These are phyloP conservation scores for Himantopus leucocephalus DNA, from an alignment of 2,113 vertebrate genomes.

Conservation along the genomic window DNA sequence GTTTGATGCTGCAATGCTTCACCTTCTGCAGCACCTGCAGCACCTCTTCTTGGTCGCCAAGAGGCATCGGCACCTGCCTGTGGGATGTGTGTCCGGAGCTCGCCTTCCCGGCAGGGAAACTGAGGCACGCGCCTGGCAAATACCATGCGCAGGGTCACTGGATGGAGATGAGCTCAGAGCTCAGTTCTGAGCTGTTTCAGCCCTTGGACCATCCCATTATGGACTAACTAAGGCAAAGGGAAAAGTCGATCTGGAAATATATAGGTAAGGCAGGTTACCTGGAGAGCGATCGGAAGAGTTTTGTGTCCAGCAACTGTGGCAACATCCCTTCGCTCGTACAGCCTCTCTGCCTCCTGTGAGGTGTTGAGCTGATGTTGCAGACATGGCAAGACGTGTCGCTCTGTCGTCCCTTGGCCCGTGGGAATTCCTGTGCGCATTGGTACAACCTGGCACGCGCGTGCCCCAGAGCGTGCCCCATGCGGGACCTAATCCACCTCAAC, in stretches of 20 bases:
- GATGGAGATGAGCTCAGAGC: background rate
- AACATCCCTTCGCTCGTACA: background rate
- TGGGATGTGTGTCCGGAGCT: background rate
- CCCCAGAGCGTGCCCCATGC: background rate
- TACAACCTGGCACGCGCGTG: background rate
- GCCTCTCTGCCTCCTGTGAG: background rate
- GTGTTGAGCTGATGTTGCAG: background rate
- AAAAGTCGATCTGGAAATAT: background rate
- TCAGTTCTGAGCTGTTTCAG: background rate
- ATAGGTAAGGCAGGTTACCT: background rate
- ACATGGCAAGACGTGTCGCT: background rate
- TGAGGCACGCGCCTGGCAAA: background rate
- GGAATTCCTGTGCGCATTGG: background rate
- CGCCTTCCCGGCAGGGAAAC: background rate
- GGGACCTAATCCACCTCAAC: background rate
- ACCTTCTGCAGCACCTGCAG: background rate
- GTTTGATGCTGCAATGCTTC: background rate
- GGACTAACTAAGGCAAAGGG: background rate
- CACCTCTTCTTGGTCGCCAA: background rate
- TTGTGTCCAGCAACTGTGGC: background rate
- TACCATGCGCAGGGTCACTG: accelerated
- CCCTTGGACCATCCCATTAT: background rate
- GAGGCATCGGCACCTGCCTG: background rate
- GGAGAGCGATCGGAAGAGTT: background rate
- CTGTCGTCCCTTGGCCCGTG: background rate